Base-by-base conservation (phyloP, 2,888 invertebrate genomes). In the Yponomeuta evonymella region DNA sequence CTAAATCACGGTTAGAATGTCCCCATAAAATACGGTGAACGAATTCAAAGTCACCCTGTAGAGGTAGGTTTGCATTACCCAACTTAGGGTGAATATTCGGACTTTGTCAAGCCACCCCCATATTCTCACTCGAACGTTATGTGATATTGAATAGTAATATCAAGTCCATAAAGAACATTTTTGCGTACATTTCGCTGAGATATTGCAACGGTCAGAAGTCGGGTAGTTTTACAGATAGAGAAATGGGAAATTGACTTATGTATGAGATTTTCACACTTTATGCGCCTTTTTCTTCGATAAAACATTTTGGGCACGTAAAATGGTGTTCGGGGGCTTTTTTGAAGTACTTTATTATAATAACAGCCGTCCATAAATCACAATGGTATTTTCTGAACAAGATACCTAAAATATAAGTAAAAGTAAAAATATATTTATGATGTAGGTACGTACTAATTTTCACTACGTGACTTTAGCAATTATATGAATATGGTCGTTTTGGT, bases 201-300 rank as follows among this genome's bases (percentile, higher is more conserved):
- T 58, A 58, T 58, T 58, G 51, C 15, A 58, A 15, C 15, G 51
- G 51, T 58, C 51, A 58, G 15, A 58, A 58, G 51, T 3, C 12
- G 51, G 51, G 51, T 58, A 58, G 51, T 15, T 5, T 58, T 58
- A 58, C 51, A 58, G 51, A 58, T 58, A 15, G 15, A 58, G 51
- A 58, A 58, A 58, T 58, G 51, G 15, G 15, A 58, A 15, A 58
- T 15, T 58, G 51, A 58, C 51, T 58, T 58, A 58, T 58, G 51
- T 58, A 58, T 58, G 51, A 58, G 51, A 58, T 58, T 58, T 58
- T 58, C 51, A 15, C 51, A 58, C 51, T 58, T 58, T 58, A 58
- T 58, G 51, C 51, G 15, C 15, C 15, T 58, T 58, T 58, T 58
- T 58, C 15, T 58, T 58, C 51, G 51, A 58, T 58, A 58, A 58